These are phyloP conservation scores for Cuniculus paca DNA, from an alignment of 2,797 vertebrate genomes.

Conservation along the genomic window DNA sequence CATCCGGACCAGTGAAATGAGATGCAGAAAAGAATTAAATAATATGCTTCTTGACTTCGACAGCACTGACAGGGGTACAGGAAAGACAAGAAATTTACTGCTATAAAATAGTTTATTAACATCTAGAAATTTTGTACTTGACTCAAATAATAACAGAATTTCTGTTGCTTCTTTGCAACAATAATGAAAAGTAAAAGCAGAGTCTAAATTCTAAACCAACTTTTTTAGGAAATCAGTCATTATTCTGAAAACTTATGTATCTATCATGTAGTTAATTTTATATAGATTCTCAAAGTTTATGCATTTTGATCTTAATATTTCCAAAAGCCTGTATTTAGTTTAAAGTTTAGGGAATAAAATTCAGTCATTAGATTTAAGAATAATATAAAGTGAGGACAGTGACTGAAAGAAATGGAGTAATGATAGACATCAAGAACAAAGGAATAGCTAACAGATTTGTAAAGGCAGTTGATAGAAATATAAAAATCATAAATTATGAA, in stretches of 20 bases:
- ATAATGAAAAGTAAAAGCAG: constrained; percentile 47
- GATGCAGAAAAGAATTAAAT: not conserved
- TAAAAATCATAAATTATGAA: not conserved
- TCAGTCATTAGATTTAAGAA: not conserved
- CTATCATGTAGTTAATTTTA: constrained; percentile 47
- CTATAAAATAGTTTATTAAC: not conserved
- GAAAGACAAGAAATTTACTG: not conserved
- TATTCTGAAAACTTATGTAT: constrained; percentile 39
- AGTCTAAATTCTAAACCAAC: constrained; percentile 36
- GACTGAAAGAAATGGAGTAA: not conserved
- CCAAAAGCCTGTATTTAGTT: constrained; percentile 29
- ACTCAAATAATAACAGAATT: not conserved
- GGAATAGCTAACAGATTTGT: not conserved
- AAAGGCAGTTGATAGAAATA: not conserved
- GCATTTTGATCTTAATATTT: not conserved
- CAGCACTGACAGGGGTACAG: not conserved
- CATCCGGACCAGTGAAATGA: not conserved
- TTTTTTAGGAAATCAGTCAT: constrained; percentile 1
- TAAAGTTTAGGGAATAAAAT: constrained; percentile 31
- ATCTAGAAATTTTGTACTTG: not conserved
- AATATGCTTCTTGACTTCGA: not conserved
- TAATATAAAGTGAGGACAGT: not conserved
- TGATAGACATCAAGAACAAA: not conserved
- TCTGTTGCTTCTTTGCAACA: constrained; percentile 33
- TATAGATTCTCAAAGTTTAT: not conserved